A percentile compares a stretch with the other conserved stretches of the same genome.
These are phyloP conservation scores for Urocyon cinereoargenteus DNA, from an alignment of 2,797 vertebrate genomes.

Conservation along the genomic window DNA sequence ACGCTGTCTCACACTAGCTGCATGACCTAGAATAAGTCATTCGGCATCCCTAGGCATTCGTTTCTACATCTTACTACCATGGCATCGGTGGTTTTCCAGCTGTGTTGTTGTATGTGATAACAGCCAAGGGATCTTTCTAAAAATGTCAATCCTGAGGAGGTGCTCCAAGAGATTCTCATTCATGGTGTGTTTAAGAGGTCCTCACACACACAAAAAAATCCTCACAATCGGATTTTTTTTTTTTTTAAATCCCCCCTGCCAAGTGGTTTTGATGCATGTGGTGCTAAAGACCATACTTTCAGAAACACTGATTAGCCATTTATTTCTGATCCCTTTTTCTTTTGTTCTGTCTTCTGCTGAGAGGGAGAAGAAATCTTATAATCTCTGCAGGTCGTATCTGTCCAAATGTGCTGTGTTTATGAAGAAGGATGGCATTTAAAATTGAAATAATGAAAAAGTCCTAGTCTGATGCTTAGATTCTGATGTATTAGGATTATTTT, in stretches of 20 bases:
- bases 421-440: conserved; percentile 1
- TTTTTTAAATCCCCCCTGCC: background rate
- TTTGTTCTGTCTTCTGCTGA: background rate
- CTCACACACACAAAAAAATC: background rate
- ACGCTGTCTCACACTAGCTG: background rate
- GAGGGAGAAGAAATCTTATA: conserved; percentile 11
- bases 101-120: background rate
- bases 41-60: background rate
- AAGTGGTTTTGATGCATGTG: background rate
- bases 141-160: background rate
- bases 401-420: background rate
- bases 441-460: background rate
- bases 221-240: background rate
- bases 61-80: background rate
- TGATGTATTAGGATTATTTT: background rate
- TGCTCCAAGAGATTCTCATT: background rate
- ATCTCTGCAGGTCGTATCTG: background rate
- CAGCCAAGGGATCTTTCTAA: background rate
- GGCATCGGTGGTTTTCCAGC: background rate
- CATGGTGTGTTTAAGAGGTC: background rate
- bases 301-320: background rate
- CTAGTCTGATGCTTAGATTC: background rate
- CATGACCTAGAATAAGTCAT: conserved; percentile 27
- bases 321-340: background rate
- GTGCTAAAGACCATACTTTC: background rate